Evolutionary conservation across 2,888 invertebrate species (phyloP), one percentile per base, ranked within the genome.

Genomic region (Eristalis intricaria): DNA sequence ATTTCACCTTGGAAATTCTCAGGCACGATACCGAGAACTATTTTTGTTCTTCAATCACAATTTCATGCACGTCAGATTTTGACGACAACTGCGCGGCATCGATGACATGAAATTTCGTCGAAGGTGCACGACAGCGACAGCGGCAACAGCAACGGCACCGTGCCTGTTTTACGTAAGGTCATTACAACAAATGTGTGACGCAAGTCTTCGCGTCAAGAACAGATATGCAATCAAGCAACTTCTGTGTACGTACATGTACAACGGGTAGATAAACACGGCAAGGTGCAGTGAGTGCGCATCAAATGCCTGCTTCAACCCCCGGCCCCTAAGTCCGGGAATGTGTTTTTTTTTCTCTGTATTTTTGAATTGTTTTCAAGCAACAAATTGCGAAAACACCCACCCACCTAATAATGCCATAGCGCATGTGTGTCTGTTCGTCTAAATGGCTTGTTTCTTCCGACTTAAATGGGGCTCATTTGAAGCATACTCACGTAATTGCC

Each of bases 1-100:
- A 84, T 85, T 85, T 81, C 69, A 81, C 85, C 81, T 81, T 85
- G 81, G 73, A 76, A 68, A 58, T 38, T 76, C 35, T 58, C 50
- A 56, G 80, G 68, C 76, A 85, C 75, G 63, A 77, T 32, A 64
- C 64, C 70, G 11, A 65, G 29, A 85, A 81, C 85, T 85, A 85
- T 85, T 81, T 85, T 81, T 19, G 77, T 81, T 65, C 65, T 43
- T 69, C 73, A 77, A 64, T 66, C 58, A 76, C 32, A 71, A 64
- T 81, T 76, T 77, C 26, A 65, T 81, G 76, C 73, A 73, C 29
- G 73, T 84, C 50, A 68, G 22, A 29, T 38, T 50, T 15, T 38
- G 50, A 63, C 61, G 74, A 80, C 29, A 32, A 61, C 58, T 22
- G 23, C 50, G 69, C 50, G 58, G 65, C 71, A 40, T 29, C 70